Evolutionary conservation across 2,888 invertebrate genomes (phyloP), one percentile per base, ranked within the genome.

Genomic region (Lepeophtheirus nordmannii): DNA sequence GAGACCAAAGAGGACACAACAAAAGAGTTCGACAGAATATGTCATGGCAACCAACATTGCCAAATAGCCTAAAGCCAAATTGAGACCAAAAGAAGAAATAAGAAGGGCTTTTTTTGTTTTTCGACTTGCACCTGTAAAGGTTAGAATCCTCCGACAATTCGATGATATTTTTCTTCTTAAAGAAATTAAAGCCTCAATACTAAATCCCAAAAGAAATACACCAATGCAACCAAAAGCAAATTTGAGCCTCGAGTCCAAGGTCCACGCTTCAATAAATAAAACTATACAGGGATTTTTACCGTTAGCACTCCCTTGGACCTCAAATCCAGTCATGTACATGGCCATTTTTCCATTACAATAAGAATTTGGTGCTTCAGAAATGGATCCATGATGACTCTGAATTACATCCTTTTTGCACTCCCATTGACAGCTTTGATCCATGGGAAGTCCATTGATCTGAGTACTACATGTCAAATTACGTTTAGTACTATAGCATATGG

Each of bases 31-130:
- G 10, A 66, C 60, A 9, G 66, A 66, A 41, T 66, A 66, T 14
- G 66, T 66, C 66, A 66, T 66, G 8, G 60, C 66, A 17, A 66
- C 66, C 8, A 66, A 40, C 66, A 66, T 66, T 38, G 66, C 66
- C 11, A 66, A 20, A 38, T 66, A 66, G 1, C 66, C 66, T 10
- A 60, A 12, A 9, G 58, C 46, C 14, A 66, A 39, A 40, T 66
- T 66, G 22, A 66, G 39, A 12, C 60, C 66, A 30, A 66, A 66
- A 8, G 38, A 14, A 23, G n/a, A n/a, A 20, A 60, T 60, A n/a
- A 63, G 20, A 10, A 56, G 12, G 1, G 53, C 10, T 23, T 56
- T 63, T 56, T 38, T 63, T 11, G 37, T 9, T 12, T 30, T 61
- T 2, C 23, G 61, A 30, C 17, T 61, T 14, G n/a, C 7, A 8